Evolutionary conservation across 1,140 invertebrate species (phyloP).

Genomic region (Ptiloglossa arizonensis): DNA sequence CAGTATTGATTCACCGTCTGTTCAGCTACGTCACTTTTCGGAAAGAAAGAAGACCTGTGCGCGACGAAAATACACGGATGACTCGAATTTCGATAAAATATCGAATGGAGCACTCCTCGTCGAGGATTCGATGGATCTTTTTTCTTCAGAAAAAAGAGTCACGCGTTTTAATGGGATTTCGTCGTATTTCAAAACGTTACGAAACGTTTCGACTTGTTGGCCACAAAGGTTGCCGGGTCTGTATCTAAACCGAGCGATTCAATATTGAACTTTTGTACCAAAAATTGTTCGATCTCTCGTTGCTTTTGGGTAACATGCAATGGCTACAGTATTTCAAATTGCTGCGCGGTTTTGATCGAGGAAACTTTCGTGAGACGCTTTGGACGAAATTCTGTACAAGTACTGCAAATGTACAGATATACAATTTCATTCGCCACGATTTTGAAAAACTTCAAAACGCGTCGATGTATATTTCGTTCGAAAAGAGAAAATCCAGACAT

Average conservation of each 20-base stretch:
- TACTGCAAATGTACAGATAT: too few species aligned
- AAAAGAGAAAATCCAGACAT: too few species aligned
- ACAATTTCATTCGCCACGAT: too few species aligned
- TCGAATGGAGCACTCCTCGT: not conserved
- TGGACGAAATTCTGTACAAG: too few species aligned
- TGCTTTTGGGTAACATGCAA: too few species aligned
- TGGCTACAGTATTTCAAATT: not conserved
- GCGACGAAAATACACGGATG: not conserved
- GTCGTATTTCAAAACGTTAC: not conserved
- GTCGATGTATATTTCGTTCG: too few species aligned
- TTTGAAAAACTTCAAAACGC: too few species aligned
- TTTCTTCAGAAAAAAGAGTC: not conserved
- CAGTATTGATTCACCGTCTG: not conserved
- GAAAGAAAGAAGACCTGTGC: not conserved
- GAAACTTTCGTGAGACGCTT: too few species aligned
- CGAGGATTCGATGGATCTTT: not conserved
- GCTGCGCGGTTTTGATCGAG: not conserved
- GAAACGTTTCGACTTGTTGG: not conserved
- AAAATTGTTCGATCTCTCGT: not conserved
- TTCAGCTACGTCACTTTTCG: not conserved
- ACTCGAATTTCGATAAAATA: conserved; percentile 12
- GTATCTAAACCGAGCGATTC: not conserved
- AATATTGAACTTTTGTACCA: not conserved
- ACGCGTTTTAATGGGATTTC: not conserved
- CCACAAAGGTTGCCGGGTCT: too few species aligned